phyloP scores from a whole-genome alignment of 2,797 vertebrate genomes.

The Hippocampus kuda region DNA sequence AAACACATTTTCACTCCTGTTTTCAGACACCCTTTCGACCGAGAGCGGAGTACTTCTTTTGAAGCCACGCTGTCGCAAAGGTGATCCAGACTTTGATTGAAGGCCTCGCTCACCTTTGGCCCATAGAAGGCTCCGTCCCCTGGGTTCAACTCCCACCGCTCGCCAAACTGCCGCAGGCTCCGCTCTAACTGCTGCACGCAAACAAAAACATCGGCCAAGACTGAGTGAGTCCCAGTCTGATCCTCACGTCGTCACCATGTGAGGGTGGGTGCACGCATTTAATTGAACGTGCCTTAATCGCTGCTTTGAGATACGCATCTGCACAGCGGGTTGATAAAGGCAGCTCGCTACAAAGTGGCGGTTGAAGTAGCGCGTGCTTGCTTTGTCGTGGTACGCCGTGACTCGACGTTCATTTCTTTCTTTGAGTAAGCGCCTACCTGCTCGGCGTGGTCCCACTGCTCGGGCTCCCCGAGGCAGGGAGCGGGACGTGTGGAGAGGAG shows the following conservation, averaged over 20 bases:
- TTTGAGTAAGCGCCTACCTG: constrained; percentile 59
- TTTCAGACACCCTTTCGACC: no score
- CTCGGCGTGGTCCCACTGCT: constrained; percentile 82
- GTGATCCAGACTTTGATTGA: neutral
- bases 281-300: constrained; percentile 38
- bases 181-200: constrained; percentile 67
- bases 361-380: neutral
- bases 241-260: neutral
- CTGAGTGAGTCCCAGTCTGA: constrained; percentile 5
- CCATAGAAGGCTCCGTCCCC: constrained; percentile 92
- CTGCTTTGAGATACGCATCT: constrained; percentile 27
- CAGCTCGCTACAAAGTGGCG: neutral
- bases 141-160: constrained; percentile 79
- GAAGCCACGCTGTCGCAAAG: neutral
- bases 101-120: constrained; percentile 73
- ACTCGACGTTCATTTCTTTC: neutral
- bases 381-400: neutral
- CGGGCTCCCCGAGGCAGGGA: constrained; percentile 75
- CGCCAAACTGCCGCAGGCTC: constrained; percentile 74
- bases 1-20: no score
- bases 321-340: constrained; percentile 12
- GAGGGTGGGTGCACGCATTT: constrained; percentile 13
- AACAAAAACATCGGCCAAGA: constrained; percentile 14
- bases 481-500: constrained; percentile 80
- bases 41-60: neutral